These are phyloP conservation scores for Coregonus clupeaformis DNA, from an alignment of 2,113 vertebrate genomes.

Conservation along the genomic window DNA sequence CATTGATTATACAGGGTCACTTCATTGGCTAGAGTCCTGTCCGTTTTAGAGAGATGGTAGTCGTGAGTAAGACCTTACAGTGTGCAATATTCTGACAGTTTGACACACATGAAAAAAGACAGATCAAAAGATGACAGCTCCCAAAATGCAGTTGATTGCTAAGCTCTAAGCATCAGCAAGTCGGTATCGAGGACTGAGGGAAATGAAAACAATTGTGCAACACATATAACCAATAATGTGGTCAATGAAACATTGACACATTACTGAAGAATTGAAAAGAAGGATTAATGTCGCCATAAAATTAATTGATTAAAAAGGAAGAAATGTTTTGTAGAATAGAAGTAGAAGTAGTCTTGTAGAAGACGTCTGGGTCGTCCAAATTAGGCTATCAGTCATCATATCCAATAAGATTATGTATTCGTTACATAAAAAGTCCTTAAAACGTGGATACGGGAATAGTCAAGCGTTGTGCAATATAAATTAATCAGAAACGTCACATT, in stretches of 20 bases:
- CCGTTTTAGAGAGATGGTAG: not conserved
- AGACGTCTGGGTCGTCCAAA: not conserved
- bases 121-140: not conserved
- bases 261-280: not conserved
- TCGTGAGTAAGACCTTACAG: not conserved
- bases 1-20: not conserved
- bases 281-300: not conserved
- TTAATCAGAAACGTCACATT: constrained; percentile 70
- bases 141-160: not conserved
- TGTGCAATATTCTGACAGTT: not conserved
- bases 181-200: not conserved
- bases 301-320: not conserved
- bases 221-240: not conserved
- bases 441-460: not conserved
- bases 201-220: not conserved
- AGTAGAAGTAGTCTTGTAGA: no score
- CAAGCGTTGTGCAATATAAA: constrained; percentile 65
- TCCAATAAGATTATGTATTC: not conserved
- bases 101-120: not conserved
- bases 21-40: not conserved
- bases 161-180: not conserved
- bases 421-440: not conserved
- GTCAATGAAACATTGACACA: not conserved
- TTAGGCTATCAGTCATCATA: not conserved
- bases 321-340: not conserved